Evolutionary conservation across 2,888 invertebrate species (phyloP), one percentile per base, ranked within the genome.

Genomic region (Terebella lapidaria): DNA sequence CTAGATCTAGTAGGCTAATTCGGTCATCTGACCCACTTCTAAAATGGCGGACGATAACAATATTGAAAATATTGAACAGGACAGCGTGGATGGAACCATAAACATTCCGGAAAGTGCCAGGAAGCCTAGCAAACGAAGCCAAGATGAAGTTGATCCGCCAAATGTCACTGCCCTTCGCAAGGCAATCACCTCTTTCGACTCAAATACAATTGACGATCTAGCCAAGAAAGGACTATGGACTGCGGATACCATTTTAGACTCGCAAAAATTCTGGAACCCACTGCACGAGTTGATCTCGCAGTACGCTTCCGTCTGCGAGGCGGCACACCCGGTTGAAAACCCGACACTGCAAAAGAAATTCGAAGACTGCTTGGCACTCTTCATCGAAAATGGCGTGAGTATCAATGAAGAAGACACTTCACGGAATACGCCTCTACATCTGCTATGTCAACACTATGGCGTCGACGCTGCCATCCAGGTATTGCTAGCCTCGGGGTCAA

Each of bases 401-500:
- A 35, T 35, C 42, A 35, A 35, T 35, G 42, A 35, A n/a, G 42
- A n/a, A 15, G 42, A 35, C n/a, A 35, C n/a, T 35, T 15, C 10
- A 10, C 10, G 42, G n/a, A 35, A 35, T n/a, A 35, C 42, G 42
- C 42, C 42, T 10, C 42, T 35, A 35, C 42, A 35, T 35, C 42
- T 35, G 42, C 10, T 35, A 35, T 35, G 42, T 35, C 42, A 35
- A 15, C 42, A 35, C 42, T 35, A n/a, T 35, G 42, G 42, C 10
- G 42, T 15, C 42, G 42, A 35, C 10, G 10, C 42, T n/a, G 42
- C n/a, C 42, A 35, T 35, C n/a, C 42, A n/a, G 42, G n/a, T 15
- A n/a, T 35, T 62, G 29, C 46, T 56, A 35, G 56, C 59, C 18
- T 56, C 53, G 20, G 62, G 62, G n/a, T 42, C 55, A 22, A 54